Base-by-base conservation (phyloP, 2,888 invertebrate genomes). In the Rhabditoides inermis region DNA sequence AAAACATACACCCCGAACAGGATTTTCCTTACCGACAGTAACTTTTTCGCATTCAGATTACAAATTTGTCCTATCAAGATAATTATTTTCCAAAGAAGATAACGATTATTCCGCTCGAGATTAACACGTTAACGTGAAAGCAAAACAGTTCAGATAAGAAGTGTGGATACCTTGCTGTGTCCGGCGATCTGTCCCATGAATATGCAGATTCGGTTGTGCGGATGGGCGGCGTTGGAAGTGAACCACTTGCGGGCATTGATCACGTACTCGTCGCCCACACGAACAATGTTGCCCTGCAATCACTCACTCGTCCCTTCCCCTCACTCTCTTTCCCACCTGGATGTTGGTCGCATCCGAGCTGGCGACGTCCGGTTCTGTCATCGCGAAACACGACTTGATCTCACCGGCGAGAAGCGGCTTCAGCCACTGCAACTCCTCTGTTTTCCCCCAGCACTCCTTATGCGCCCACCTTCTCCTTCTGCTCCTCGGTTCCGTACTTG, bases 301-400 rank as follows among this genome's bases (percentile, higher is more conserved):
- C 2, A 20, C 15, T 32, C 10, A 3, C 5, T 40, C 25, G 7
- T 7, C n/a, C n/a, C n/a, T n/a, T n/a, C n/a, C n/a, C n/a, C n/a
- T n/a, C n/a, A n/a, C n/a, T n/a, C n/a, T n/a, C 50, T 30, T 15
- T 32, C 18, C 20, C 45, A 58, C 68, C 53, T 78, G 73, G 48
- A 80, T 81, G 55, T 80, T 80, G 20, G 79, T 79, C 6, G 80
- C 80, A 71, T 81, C 80, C 45, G 79, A 79, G 1, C 78, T 79
- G 2, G 73, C 70, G 10, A 73, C 73, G 46, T 70, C 73, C 0
- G 78, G 78, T 59, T 78, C 78, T 5, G 78, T 79, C 78, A 78
- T 78, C n/a, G 76, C 78, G 61, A 78, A 78, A 48, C 78, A 78
- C 22, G 77, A 77, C 23, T 78, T 70, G 6, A 78, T 78, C 53